phyloP scores from a whole-genome alignment of 1,140 invertebrate species.

The Lutraria rhynchaena region DNA sequence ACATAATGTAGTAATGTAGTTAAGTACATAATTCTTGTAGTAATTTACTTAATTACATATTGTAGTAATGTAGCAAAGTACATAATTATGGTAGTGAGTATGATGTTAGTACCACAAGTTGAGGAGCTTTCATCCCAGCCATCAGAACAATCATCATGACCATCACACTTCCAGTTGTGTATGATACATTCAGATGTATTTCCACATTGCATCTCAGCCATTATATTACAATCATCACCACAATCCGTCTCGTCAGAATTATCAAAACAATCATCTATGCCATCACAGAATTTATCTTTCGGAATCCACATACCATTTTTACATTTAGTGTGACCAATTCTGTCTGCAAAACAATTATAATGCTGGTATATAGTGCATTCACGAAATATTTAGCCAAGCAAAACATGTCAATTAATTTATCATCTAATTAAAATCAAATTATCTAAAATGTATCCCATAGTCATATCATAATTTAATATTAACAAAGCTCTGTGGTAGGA shows the following conservation, averaged over 20 bases:
- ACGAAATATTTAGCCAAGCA: background rate
- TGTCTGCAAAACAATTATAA: slow-evolving; percentile 41
- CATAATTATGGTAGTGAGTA: no score
- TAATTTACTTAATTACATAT: no score
- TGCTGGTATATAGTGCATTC: no score
- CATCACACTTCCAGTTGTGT: slow-evolving; percentile 66
- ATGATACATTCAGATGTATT: slow-evolving; percentile 60
- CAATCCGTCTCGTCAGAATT: slow-evolving; percentile 76
- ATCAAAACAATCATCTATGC: slow-evolving; percentile 78
- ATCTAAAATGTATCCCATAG: no score
- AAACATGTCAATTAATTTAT: background rate
- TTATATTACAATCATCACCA: slow-evolving; percentile 46
- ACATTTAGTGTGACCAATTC: slow-evolving; percentile 59
- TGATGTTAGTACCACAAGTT: slow-evolving; percentile 71
- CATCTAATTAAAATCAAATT: background rate
- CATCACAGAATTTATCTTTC: slow-evolving; percentile 72
- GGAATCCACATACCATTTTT: slow-evolving; percentile 66
- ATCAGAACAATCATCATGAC: slow-evolving; percentile 60
- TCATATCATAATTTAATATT: no score
- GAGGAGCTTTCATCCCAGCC: slow-evolving; percentile 63
- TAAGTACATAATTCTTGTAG: no score
- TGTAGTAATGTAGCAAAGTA: no score
- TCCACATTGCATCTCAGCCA: background rate
- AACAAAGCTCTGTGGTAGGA: no score
- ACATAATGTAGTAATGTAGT: no score